These are phyloP conservation scores for Gymnoscopelus braueri DNA, from an alignment of 2,797 vertebrate genomes.

Conservation along the genomic window DNA sequence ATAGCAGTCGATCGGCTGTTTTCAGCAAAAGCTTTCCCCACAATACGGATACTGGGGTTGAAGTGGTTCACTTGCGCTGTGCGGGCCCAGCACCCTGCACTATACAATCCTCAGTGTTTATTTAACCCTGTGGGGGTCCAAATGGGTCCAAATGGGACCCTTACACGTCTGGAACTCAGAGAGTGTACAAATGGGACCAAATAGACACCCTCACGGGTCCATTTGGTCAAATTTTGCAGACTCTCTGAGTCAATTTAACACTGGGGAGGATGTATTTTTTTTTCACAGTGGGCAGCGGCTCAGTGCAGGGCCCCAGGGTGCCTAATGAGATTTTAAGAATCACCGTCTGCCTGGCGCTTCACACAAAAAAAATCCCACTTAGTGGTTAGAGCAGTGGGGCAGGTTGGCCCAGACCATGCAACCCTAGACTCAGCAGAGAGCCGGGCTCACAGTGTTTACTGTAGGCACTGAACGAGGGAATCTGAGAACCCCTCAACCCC, in stretches of 20 bases:
- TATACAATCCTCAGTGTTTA: neutral
- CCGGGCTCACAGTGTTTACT: constrained; percentile 22
- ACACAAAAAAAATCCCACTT: constrained; percentile 10
- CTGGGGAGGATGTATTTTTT: too few relatives aligned
- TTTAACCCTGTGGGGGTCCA: constrained; percentile 1
- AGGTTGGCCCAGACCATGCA: constrained; percentile 17
- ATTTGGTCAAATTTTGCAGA: too few relatives aligned
- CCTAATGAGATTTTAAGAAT: constrained; percentile 38
- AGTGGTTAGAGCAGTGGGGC: constrained; percentile 15
- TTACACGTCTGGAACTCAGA: too few relatives aligned
- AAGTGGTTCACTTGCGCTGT: too few relatives aligned
- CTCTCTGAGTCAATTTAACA: too few relatives aligned
- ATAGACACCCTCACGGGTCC: too few relatives aligned
- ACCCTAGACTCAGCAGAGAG: constrained; percentile 17
- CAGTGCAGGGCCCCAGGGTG: neutral
- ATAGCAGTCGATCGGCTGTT: too few relatives aligned
- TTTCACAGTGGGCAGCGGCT: too few relatives aligned
- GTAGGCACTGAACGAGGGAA: constrained; percentile 19
- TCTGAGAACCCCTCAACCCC: neutral
- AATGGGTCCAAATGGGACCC: neutral
- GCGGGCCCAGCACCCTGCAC: too few relatives aligned
- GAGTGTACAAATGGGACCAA: too few relatives aligned
- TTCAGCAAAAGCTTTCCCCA: too few relatives aligned
- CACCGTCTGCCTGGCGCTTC: constrained; percentile 7
- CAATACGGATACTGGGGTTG: too few relatives aligned